Evolutionary conservation across 2,888 invertebrate species (phyloP).

Genomic region (Microplitis manilae): DNA sequence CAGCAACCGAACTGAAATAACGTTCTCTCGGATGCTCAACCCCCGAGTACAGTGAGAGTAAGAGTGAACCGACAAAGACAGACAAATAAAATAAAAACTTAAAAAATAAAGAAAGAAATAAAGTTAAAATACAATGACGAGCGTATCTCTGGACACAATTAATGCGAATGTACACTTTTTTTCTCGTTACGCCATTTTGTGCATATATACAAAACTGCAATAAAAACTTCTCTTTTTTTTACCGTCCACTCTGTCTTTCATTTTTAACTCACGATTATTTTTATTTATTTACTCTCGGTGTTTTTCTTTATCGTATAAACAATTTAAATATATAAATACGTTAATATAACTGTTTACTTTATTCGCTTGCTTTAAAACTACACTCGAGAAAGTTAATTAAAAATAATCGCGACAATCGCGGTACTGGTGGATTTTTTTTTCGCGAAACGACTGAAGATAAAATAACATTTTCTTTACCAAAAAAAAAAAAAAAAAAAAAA

Average conservation of each 20-base stretch:
- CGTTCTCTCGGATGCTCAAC: conserved; percentile 45
- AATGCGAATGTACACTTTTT: conserved; percentile 62
- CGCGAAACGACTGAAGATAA: too few relatives aligned
- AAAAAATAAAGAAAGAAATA: conserved; percentile 33
- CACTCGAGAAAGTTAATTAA: conserved; percentile 2
- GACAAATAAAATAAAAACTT: conserved; percentile 13
- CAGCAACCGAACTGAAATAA: conserved; percentile 57
- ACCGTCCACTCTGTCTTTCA: conserved; percentile 45
- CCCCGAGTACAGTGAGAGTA: background rate
- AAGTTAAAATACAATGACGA: conserved; percentile 26
- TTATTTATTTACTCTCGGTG: background rate
- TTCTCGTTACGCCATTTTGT: conserved; percentile 57
- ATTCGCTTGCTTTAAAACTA: too few relatives aligned
- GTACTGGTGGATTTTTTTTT: too few relatives aligned
- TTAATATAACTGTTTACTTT: too few relatives aligned
- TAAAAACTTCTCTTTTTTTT: background rate
- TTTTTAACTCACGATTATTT: conserved; percentile 16
- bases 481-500: too few relatives aligned
- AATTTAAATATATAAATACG: background rate
- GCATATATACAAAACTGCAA: conserved; percentile 5
- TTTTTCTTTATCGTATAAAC: background rate
- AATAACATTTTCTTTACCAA: too few relatives aligned
- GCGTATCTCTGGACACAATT: conserved; percentile 55
- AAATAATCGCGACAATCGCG: background rate
- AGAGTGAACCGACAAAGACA: background rate